phyloP scores from a whole-genome alignment of 2,113 vertebrate species.

The Cygnus buccinator region DNA sequence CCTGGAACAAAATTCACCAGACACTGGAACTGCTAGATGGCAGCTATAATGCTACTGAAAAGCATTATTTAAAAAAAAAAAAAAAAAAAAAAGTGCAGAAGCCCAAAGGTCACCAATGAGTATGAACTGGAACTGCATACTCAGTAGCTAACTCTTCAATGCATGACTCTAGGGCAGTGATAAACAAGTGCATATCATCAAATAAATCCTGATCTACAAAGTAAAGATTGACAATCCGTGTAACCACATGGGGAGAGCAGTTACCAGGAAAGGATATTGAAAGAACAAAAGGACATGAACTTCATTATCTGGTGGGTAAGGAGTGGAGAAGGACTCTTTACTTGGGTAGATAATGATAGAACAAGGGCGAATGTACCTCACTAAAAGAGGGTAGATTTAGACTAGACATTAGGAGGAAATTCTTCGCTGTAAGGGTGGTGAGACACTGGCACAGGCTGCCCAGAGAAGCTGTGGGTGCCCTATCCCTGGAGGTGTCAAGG shows the following conservation, averaged over 20 bases:
- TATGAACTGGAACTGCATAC: neutral
- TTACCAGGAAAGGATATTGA: neutral
- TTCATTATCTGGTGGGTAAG: neutral
- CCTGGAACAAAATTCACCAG: neutral
- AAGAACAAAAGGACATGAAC: neutral
- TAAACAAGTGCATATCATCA: neutral
- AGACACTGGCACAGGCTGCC: too few relatives aligned
- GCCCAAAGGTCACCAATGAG: neutral
- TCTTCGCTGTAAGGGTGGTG: too few relatives aligned
- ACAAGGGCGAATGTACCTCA: too few relatives aligned
- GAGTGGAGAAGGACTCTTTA: too few relatives aligned
- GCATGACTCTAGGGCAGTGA: neutral
- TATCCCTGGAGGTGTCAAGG: too few relatives aligned
- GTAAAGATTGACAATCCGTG: neutral
- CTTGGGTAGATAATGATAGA: too few relatives aligned
- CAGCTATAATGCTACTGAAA: neutral
- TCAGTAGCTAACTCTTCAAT: neutral
- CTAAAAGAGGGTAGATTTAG: too few relatives aligned
- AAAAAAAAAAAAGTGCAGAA: neutral
- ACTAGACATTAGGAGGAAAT: too few relatives aligned
- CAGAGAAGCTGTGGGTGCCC: too few relatives aligned
- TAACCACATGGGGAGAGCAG: neutral
- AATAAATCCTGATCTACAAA: neutral
- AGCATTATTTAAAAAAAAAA: neutral
- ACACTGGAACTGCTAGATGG: neutral